Conservation (phyloP, 2,888 invertebrate species). For the Chymomyza caudatula region DNA sequence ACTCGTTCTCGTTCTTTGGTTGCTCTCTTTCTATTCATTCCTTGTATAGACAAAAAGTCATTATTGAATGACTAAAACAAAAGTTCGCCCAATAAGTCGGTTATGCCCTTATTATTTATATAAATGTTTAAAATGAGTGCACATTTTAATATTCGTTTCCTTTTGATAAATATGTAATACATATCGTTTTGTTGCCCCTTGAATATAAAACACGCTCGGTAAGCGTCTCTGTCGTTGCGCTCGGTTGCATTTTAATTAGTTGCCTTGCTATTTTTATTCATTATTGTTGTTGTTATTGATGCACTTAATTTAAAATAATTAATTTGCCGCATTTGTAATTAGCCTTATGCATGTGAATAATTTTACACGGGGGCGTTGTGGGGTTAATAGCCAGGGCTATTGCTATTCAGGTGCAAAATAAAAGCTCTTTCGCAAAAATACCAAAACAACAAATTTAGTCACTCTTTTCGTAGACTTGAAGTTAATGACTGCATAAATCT, state of each 20-base stretch:
- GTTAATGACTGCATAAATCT: not conserved
- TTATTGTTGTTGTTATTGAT: conserved; percentile 3
- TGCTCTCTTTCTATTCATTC: no score
- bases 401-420: not conserved
- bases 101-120: not conserved
- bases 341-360: conserved; percentile 9
- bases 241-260: conserved; percentile 57
- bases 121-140: not conserved
- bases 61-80: no score
- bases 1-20: no score
- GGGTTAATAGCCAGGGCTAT: conserved; percentile 21
- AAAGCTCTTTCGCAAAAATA: no score
- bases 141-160: not conserved
- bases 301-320: conserved; percentile 23
- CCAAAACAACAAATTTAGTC: not conserved
- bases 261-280: conserved; percentile 13
- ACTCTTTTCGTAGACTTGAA: not conserved
- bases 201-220: conserved; percentile 17
- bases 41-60: no score
- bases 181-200: not conserved
- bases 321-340: conserved; percentile 18
- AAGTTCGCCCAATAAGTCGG: no score
- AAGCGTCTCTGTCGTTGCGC: conserved; percentile 25
- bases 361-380: conserved; percentile 1
- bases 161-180: not conserved